Conservation (phyloP, 2,113 vertebrate species). For the Cranoglanis bouderius region DNA sequence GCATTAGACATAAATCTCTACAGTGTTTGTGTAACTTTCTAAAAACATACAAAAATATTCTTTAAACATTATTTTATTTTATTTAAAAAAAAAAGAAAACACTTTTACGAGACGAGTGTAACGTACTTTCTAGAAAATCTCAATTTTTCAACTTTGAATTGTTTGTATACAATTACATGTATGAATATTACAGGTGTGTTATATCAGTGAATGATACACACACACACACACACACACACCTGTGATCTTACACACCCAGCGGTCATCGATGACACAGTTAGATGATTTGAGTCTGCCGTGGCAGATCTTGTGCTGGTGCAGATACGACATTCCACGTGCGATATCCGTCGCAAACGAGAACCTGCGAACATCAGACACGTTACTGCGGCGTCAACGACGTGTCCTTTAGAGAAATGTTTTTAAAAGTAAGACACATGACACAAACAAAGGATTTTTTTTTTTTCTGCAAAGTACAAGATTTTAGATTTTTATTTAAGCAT, state of each 20-base stretch:
- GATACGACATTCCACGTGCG: slow-evolving; percentile 80
- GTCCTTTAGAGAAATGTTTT: neutral
- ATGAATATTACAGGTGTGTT: neutral
- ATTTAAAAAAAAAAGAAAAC: too few relatives aligned
- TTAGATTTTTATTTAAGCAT: neutral
- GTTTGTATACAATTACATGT: neutral
- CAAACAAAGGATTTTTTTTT: neutral
- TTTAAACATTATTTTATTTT: neutral
- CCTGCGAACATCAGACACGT: slow-evolving; percentile 56
- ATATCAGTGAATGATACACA: neutral
- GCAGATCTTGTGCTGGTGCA: slow-evolving; percentile 80
- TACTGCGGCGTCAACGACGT: neutral
- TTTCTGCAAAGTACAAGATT: neutral
- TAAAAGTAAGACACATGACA: neutral
- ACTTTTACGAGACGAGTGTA: neutral
- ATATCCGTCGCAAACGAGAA: slow-evolving; percentile 85
- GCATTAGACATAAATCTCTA: neutral
- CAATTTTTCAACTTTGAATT: neutral
- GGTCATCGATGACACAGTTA: slow-evolving; percentile 82
- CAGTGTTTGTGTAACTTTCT: neutral
- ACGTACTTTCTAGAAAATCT: neutral
- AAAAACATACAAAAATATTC: neutral
- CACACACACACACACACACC: slow-evolving; percentile 56
- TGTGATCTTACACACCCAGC: slow-evolving; percentile 86
- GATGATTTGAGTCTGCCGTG: slow-evolving; percentile 78